A percentile compares a stretch with the other conserved stretches of the same genome.
These are phyloP conservation scores for Falco concolor DNA, from an alignment of 2,797 vertebrate genomes.

Conservation along the genomic window DNA sequence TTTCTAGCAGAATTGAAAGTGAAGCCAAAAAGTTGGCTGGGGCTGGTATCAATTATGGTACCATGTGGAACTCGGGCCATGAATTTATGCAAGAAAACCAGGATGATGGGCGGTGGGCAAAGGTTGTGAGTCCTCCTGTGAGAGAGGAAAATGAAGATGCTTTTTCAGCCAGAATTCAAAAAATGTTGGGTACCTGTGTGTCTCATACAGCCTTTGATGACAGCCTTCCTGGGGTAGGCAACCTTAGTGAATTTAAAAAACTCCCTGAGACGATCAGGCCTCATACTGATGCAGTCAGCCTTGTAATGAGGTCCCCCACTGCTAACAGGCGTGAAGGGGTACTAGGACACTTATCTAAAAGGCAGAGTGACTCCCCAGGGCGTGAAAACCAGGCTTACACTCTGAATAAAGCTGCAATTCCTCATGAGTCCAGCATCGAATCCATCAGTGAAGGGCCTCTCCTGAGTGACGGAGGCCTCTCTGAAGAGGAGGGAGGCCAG, in stretches of 20 bases:
- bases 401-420: conserved; percentile 37
- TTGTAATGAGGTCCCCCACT: conserved; percentile 60
- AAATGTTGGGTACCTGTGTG: conserved; percentile 75
- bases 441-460: conserved; percentile 92
- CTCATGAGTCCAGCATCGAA: conserved; percentile 78
- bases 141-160: conserved; percentile 72
- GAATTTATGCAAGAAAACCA: conserved; percentile 64
- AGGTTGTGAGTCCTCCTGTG: conserved; percentile 76
- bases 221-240: conserved; percentile 81
- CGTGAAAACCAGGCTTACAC: conserved; percentile 40
- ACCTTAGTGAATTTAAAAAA: conserved; percentile 78
- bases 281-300: conserved; percentile 58
- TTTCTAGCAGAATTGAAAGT: conserved; percentile 89
- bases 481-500: conserved; percentile 75
- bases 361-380: conserved; percentile 18
- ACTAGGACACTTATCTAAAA: conserved; percentile 64
- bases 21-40: conserved; percentile 89
- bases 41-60: conserved; percentile 78
- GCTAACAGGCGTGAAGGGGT: conserved; percentile 60
- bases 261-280: conserved; percentile 71
- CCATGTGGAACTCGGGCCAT: conserved; percentile 68
- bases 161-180: conserved; percentile 78
- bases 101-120: conserved; percentile 71
- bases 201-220: conserved; percentile 79
- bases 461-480: conserved; percentile 86